A percentile compares a stretch with the other conserved stretches of the same genome.
Evolutionary conservation across 2,888 invertebrate genomes (phyloP).

Genomic region (Eupithecia inturbata): DNA sequence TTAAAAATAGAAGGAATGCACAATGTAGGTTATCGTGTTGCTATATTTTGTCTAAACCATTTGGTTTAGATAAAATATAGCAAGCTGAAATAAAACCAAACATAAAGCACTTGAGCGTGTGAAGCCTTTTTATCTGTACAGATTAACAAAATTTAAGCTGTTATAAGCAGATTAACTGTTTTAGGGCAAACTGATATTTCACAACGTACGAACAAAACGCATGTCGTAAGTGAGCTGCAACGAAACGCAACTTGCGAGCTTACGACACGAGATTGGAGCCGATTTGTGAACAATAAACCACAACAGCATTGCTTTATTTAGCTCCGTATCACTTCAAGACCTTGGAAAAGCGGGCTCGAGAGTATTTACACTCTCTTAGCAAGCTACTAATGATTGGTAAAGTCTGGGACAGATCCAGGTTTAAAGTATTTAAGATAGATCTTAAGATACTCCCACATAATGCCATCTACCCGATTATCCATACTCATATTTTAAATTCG

Average conservation of each 20-base stretch:
- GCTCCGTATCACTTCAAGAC: not conserved
- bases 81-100: not conserved
- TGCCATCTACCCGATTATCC: not conserved
- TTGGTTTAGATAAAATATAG: too few species aligned
- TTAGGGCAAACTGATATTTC: slow-evolving; percentile 27
- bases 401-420: not conserved
- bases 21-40: not conserved
- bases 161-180: slow-evolving; percentile 30
- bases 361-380: not conserved
- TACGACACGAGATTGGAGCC: slow-evolving; percentile 28
- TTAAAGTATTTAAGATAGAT: not conserved
- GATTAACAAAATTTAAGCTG: slow-evolving; percentile 19
- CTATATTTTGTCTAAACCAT: not conserved
- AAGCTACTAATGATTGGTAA: not conserved
- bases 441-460: not conserved
- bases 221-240: slow-evolving; percentile 39
- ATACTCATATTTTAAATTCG: too few species aligned
- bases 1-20: not conserved
- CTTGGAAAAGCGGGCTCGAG: not conserved
- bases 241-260: slow-evolving; percentile 31
- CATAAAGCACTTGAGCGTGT: slow-evolving; percentile 19
- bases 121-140: slow-evolving; percentile 14
- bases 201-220: slow-evolving; percentile 33
- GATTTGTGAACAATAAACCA: slow-evolving; percentile 32
- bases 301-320: not conserved